phyloP scores from a whole-genome alignment of 1,140 invertebrate species.

The Probaryconus sp. region DNA sequence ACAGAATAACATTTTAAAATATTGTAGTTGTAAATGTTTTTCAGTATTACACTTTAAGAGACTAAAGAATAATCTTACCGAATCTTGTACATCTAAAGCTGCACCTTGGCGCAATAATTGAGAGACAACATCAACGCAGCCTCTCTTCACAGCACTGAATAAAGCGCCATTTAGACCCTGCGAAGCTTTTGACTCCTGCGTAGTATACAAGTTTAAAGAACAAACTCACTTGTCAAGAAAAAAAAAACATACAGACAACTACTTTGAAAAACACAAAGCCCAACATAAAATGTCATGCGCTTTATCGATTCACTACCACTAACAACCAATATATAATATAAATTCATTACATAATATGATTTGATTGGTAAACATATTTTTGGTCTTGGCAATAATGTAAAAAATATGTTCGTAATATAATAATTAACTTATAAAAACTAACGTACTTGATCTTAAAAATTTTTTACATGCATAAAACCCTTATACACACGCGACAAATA shows the following conservation, averaged over 20 bases:
- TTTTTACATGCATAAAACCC: slow-evolving; percentile 18
- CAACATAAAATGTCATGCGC: slow-evolving; percentile 47
- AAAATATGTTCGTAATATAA: slow-evolving; percentile 18
- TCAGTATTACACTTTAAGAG: background rate
- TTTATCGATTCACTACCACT: slow-evolving; percentile 17
- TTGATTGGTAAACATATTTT: too few species aligned
- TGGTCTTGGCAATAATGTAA: background rate
- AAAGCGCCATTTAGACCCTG: slow-evolving; percentile 75
- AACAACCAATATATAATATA: slow-evolving; percentile 27
- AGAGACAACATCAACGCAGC: slow-evolving; percentile 75
- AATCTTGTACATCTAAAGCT: slow-evolving; percentile 84
- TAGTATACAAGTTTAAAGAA: slow-evolving; percentile 53
- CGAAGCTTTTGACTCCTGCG: slow-evolving; percentile 75
- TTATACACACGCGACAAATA: slow-evolving; percentile 52
- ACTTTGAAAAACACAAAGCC: slow-evolving; percentile 45
- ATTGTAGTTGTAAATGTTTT: slow-evolving; percentile 2
- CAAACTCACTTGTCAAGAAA: slow-evolving; percentile 15
- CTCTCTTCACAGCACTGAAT: slow-evolving; percentile 75
- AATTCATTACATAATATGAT: too few species aligned
- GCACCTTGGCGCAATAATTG: slow-evolving; percentile 83
- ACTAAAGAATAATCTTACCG: slow-evolving; percentile 74
- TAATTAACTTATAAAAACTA: slow-evolving; percentile 20
- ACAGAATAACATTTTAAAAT: too few species aligned
- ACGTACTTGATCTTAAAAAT: background rate
- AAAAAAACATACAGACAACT: slow-evolving; percentile 39